A percentile compares a stretch with the other conserved stretches of the same genome.
Conservation (phyloP, 2,888 invertebrate genomes). For the Molanna angustata region DNA sequence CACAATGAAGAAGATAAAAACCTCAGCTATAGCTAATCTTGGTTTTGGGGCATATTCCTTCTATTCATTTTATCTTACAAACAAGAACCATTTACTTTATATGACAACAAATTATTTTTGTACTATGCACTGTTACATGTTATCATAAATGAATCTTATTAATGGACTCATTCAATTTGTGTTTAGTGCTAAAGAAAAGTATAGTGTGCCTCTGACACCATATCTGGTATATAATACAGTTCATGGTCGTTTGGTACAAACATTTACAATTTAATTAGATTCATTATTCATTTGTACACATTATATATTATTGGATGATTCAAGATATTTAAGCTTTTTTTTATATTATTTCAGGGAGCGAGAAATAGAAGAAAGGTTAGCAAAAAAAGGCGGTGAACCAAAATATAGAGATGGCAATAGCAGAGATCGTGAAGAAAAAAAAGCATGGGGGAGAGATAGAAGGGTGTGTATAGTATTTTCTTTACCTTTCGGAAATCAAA, state of each 20-base stretch:
- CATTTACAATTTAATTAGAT: not conserved
- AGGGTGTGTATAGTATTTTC: slow-evolving; percentile 27
- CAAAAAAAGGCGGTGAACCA: slow-evolving; percentile 54
- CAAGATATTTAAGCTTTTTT: not conserved
- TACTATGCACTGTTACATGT: too few relatives aligned
- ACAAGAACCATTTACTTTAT: too few relatives aligned
- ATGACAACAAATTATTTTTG: too few relatives aligned
- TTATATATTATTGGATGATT: not conserved
- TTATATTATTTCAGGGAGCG: slow-evolving; percentile 57
- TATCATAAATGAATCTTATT: too few relatives aligned
- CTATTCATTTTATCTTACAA: too few relatives aligned
- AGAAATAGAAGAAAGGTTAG: slow-evolving; percentile 86
- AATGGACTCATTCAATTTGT: too few relatives aligned
- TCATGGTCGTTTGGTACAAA: slow-evolving; percentile 28
- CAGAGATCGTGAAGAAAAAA: slow-evolving; percentile 29
- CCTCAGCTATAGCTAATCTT: too few relatives aligned
- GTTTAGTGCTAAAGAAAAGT: slow-evolving; percentile 27
- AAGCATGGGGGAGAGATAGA: slow-evolving; percentile 31
- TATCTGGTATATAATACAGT: slow-evolving; percentile 10
- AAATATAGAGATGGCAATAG: slow-evolving; percentile 24
- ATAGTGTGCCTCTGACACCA: slow-evolving; percentile 30
- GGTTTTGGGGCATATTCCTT: too few relatives aligned
- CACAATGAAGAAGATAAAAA: too few relatives aligned
- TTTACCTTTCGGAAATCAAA: too few relatives aligned
- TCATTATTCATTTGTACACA: not conserved